A percentile compares a stretch with the other conserved stretches of the same genome.
phyloP scores from a whole-genome alignment of 1,140 invertebrate species.

The Leptopilina clavipes region DNA sequence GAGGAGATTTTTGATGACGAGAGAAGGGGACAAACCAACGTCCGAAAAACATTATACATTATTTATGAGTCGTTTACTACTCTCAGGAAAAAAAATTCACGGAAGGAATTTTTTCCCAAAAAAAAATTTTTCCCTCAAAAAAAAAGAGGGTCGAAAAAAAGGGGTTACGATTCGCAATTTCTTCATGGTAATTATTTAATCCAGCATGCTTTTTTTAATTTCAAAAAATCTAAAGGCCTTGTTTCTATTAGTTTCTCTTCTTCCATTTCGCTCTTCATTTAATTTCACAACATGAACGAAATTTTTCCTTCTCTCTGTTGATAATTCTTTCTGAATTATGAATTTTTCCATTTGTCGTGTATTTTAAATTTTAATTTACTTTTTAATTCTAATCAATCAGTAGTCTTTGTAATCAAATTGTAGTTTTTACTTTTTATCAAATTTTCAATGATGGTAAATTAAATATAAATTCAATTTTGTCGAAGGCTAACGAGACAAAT shows the following conservation, averaged over 20 bases:
- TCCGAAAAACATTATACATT: slow-evolving; percentile 73
- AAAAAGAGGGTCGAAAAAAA: slow-evolving; percentile 33
- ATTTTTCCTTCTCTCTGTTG: too few species aligned
- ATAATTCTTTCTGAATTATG: neutral
- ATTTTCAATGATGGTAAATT: slow-evolving; percentile 48
- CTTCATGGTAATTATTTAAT: slow-evolving; percentile 40
- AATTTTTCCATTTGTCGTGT: too few species aligned
- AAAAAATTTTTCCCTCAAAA: too few species aligned
- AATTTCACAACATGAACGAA: too few species aligned
- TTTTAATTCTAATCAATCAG: too few species aligned
- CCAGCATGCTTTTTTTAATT: slow-evolving; percentile 42
- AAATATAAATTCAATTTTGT: slow-evolving; percentile 38
- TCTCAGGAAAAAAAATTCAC: too few species aligned
- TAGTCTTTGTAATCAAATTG: too few species aligned
- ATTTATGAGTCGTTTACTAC: slow-evolving; percentile 63
- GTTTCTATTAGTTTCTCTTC: slow-evolving; percentile 41
- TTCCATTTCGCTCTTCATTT: slow-evolving; percentile 44
- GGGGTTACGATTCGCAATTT: slow-evolving; percentile 57
- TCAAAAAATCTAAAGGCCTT: slow-evolving; percentile 35
- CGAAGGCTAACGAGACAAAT: slow-evolving; percentile 1
- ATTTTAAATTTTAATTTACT: too few species aligned
- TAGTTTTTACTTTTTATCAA: slow-evolving; percentile 45
- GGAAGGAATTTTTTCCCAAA: too few species aligned
- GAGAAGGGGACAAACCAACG: slow-evolving; percentile 57
- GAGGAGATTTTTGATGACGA: neutral